phyloP scores from a whole-genome alignment of 2,797 vertebrate genomes.

The Numenius phaeopus region DNA sequence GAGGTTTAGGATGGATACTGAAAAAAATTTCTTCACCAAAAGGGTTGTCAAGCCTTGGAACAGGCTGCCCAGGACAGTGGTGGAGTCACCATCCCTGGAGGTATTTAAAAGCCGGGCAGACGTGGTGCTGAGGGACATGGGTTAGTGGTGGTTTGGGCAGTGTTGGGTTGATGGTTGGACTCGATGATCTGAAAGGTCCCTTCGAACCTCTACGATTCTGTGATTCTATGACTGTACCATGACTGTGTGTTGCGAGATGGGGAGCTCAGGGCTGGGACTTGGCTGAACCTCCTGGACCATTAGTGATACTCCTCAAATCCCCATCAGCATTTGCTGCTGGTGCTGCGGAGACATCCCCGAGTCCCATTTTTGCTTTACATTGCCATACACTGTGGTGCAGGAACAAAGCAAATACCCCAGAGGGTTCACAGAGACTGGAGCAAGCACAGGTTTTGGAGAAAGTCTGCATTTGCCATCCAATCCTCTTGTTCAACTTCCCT shows the following conservation, averaged over 20 bases:
- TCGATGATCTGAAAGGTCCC: background rate
- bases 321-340: background rate
- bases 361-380: background rate
- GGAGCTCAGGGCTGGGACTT: background rate
- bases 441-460: background rate
- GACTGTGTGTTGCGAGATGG: rapidly evolving
- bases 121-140: background rate
- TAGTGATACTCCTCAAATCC: background rate
- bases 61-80: background rate
- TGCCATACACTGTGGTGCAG: rapidly evolving
- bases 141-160: background rate
- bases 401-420: background rate
- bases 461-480: background rate
- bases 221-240: background rate
- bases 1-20: background rate
- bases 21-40: background rate
- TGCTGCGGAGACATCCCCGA: background rate
- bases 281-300: background rate
- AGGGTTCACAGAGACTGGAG: background rate
- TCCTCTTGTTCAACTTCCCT: background rate
- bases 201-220: background rate
- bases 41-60: background rate
- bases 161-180: background rate
- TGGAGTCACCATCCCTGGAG: background rate
- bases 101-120: background rate